A percentile compares a stretch with the other conserved stretches of the same genome.
phyloP scores from a whole-genome alignment of 2,113 vertebrate genomes.

The Hippocampus mohnikei region DNA sequence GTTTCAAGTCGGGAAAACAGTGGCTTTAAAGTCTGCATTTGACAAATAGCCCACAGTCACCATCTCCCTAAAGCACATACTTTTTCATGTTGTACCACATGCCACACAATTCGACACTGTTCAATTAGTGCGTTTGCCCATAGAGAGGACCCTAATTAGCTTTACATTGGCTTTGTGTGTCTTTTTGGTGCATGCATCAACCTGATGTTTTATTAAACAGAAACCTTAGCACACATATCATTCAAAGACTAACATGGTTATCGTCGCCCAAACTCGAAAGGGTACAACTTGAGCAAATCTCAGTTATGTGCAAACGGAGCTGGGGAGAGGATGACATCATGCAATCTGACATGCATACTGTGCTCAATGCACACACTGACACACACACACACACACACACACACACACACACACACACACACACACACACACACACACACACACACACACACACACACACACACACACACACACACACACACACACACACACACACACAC shows the following conservation, averaged over 20 bases:
- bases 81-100: not conserved
- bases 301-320: conserved; percentile 9
- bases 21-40: not conserved
- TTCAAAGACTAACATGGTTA: conserved; percentile 57
- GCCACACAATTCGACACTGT: not conserved
- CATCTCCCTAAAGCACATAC: not conserved
- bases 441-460: conserved; percentile 7
- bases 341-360: conserved; percentile 36
- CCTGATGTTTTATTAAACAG: conserved; percentile 57
- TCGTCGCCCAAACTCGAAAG: conserved; percentile 34
- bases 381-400: conserved; percentile 14
- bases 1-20: conserved; percentile 1
- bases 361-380: conserved; percentile 8
- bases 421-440: too few relatives aligned
- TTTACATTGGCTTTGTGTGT: not conserved
- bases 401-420: not conserved
- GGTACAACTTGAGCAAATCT: conserved; percentile 41
- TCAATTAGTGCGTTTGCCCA: not conserved
- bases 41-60: not conserved
- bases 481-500: not conserved
- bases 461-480: conserved; percentile 12
- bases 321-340: conserved; percentile 41
- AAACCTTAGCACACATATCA: conserved; percentile 40
- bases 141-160: not conserved
- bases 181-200: not conserved